A percentile compares a stretch with the other conserved stretches of the same genome.
phyloP scores from a whole-genome alignment of 2,888 invertebrate species.

The Patella pellucida region DNA sequence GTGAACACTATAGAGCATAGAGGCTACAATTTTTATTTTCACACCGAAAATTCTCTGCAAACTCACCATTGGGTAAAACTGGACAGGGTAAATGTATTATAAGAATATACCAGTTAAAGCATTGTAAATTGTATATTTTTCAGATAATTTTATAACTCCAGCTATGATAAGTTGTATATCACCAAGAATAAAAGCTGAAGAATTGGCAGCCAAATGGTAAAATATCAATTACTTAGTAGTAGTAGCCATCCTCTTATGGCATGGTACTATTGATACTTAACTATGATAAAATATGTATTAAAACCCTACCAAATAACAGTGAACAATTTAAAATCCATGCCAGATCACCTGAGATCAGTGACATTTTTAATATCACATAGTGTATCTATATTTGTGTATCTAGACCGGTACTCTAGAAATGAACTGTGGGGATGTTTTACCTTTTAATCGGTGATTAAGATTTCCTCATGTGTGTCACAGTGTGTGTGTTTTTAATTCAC shows the following conservation, averaged over 20 bases:
- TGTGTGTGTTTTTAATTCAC: not conserved
- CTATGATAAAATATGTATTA: no score
- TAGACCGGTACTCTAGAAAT: not conserved
- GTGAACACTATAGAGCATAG: no score
- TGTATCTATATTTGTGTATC: not conserved
- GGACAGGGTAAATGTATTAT: no score
- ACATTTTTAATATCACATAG: no score
- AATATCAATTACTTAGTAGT: not conserved
- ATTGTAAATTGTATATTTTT: slow-evolving; percentile 12
- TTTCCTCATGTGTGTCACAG: no score
- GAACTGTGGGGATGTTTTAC: not conserved
- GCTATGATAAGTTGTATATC: slow-evolving; percentile 38
- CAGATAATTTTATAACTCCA: slow-evolving; percentile 49
- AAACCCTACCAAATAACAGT: not conserved
- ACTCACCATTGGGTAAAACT: no score
- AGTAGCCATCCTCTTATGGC: not conserved
- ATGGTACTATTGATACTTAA: not conserved
- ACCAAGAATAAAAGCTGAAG: slow-evolving; percentile 46
- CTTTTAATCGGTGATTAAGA: not conserved
- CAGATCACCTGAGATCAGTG: no score
- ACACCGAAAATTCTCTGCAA: no score
- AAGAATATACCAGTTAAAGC: no score
- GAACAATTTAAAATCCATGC: not conserved
- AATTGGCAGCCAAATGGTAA: slow-evolving; percentile 46
- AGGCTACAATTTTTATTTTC: no score